phyloP scores from a whole-genome alignment of 2,113 vertebrate species.

The Morone saxatilis region DNA sequence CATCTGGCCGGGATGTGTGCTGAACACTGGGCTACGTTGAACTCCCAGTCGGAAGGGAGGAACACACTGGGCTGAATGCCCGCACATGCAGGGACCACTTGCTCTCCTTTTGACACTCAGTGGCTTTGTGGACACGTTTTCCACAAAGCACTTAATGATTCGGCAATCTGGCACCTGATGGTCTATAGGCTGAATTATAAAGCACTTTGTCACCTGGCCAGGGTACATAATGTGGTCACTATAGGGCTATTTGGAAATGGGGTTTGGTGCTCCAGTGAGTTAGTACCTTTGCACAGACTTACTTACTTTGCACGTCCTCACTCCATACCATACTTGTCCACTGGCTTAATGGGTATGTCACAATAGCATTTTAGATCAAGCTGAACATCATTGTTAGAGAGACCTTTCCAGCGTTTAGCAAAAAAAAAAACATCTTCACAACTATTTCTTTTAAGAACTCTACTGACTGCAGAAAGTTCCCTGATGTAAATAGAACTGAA shows the following conservation, averaged over 20 bases:
- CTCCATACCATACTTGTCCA: background rate
- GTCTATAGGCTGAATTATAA: constrained; percentile 21
- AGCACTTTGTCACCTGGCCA: constrained; percentile 33
- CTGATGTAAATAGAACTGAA: background rate
- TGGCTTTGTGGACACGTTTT: constrained; percentile 13
- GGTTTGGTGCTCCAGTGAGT: background rate
- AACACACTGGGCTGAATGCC: background rate
- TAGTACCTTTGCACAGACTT: background rate
- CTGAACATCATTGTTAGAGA: background rate
- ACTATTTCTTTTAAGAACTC: background rate
- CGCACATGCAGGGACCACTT: background rate
- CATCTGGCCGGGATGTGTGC: background rate
- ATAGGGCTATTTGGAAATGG: constrained; percentile 1
- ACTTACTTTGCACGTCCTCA: background rate
- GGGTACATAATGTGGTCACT: background rate
- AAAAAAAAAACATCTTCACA: background rate
- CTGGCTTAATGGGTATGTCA: constrained; percentile 12
- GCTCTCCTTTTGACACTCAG: constrained; percentile 8
- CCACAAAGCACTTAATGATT: constrained; percentile 33
- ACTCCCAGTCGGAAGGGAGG: background rate
- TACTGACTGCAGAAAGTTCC: background rate
- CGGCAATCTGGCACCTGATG: constrained; percentile 12
- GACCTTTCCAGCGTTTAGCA: background rate
- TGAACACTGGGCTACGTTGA: background rate
- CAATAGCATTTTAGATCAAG: constrained; percentile 4